phyloP scores from a whole-genome alignment of 2,797 vertebrate genomes.

The Streptopelia turtur region DNA sequence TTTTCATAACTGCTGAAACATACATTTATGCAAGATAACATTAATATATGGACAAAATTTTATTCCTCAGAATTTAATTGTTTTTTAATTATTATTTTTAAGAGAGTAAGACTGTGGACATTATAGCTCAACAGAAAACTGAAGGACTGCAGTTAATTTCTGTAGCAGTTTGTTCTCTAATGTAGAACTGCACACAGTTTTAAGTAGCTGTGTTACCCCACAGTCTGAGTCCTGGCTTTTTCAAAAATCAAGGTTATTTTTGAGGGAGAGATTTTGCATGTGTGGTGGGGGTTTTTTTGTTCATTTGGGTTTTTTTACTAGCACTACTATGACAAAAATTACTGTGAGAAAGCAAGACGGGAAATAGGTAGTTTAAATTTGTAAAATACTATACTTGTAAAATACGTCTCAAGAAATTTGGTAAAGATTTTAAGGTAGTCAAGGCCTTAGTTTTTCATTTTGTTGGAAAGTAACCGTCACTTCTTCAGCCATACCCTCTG shows the following conservation, averaged over 20 bases:
- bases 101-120: background rate
- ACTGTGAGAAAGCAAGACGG: background rate
- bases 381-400: background rate
- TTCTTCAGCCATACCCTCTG: background rate
- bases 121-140: background rate
- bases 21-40: constrained; percentile 12
- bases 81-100: background rate
- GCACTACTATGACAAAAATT: background rate
- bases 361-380: background rate
- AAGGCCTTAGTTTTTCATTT: background rate
- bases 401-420: background rate
- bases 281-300: too few relatives aligned
- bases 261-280: background rate
- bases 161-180: background rate
- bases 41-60: background rate
- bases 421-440: background rate
- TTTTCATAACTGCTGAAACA: constrained; percentile 64
- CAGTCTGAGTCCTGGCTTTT: background rate
- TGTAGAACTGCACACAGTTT: background rate
- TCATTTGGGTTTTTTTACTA: background rate
- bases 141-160: background rate
- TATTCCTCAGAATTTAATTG: background rate
- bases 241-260: background rate
- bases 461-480: background rate
- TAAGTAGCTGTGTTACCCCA: background rate